Evolutionary conservation across 1,140 invertebrate genomes (phyloP), one percentile per base, ranked within the genome.

Genomic region (Galendromus occidentalis): DNA sequence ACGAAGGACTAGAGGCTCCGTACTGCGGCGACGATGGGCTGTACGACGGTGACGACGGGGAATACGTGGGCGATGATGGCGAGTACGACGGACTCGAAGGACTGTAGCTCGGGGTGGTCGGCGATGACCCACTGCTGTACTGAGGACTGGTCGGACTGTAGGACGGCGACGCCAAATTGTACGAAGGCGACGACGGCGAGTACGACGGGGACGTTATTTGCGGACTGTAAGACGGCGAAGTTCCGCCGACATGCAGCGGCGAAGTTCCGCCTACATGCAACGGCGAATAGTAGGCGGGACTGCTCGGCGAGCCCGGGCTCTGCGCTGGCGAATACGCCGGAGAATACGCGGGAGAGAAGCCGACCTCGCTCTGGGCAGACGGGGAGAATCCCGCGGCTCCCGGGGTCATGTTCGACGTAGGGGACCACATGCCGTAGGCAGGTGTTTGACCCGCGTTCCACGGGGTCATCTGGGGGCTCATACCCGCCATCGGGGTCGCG

Each of bases 351-450:
- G 87, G 88, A 0, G 71, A 64, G 47, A 65, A 55, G 69, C 71
- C 14, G 64, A 88, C 87, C 74, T 92, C 89, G 7, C 87, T 89
- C 9, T 87, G 84, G 0, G 86, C 86, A 0, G 88, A 91, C 4
- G 95, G 95, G n/a, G 95, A 98, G 76, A 98, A 98, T 14, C 89
- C 89, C 1, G 92, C 90, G 22, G 86, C 90, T 59, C 89, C 90
- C 0, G 93, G 92, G 7, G 93, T 96, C 90, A 96, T 96, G 64
- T 88, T 91, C 75, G 86, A 88, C 55, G 85, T 86, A 72, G 90
- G 89, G 64, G 88, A 91, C 83, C 90, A 95, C 67, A 83, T 83
- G 25, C 74, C 74, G 75, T 91, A 96, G 14, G 82, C 83, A 25
- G 95, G 93, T 30, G 94, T 98, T 17, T 85, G 84, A 67, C 85